These are phyloP conservation scores for Gnathonemus longibarbis DNA, from an alignment of 2,113 vertebrate genomes.

Conservation along the genomic window DNA sequence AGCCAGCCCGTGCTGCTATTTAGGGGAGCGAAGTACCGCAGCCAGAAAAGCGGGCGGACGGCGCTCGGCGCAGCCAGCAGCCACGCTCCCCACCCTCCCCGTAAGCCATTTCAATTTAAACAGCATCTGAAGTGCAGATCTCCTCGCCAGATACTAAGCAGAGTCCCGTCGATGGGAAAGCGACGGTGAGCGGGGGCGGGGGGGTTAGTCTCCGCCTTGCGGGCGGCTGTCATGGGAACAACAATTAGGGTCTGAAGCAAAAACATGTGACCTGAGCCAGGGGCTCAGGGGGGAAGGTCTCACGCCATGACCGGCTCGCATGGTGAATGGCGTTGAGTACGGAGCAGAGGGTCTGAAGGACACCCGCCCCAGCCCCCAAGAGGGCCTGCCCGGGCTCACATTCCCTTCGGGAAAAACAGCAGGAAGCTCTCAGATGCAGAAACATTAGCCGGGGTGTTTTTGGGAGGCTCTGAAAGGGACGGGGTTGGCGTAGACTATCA, in stretches of 20 bases:
- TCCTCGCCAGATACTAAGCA: neutral
- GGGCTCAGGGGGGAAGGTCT: neutral
- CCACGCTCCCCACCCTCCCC: neutral
- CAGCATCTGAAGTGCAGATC: neutral
- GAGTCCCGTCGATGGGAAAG: neutral
- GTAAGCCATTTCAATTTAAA: neutral
- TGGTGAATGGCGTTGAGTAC: neutral
- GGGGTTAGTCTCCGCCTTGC: neutral
- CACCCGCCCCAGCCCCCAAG: neutral
- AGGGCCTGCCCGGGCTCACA: neutral
- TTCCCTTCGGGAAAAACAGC: neutral
- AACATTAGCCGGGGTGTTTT: neutral
- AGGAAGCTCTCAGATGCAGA: neutral
- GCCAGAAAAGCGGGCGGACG: neutral
- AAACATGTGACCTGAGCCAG: neutral
- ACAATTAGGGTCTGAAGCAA: neutral
- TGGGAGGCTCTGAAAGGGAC: neutral
- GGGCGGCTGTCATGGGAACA: neutral
- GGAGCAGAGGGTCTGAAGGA: neutral
- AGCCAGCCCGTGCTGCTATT: neutral
- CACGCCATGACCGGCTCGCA: neutral
- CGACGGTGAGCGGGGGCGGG: rapidly evolving
- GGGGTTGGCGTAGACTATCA: neutral
- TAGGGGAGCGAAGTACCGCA: neutral
- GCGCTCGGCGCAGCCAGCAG: neutral